Percentiles rank a stretch among this genome's conserved stretches.
Conservation (phyloP, 2,113 vertebrate species). For the Brevimyrus niger region DNA sequence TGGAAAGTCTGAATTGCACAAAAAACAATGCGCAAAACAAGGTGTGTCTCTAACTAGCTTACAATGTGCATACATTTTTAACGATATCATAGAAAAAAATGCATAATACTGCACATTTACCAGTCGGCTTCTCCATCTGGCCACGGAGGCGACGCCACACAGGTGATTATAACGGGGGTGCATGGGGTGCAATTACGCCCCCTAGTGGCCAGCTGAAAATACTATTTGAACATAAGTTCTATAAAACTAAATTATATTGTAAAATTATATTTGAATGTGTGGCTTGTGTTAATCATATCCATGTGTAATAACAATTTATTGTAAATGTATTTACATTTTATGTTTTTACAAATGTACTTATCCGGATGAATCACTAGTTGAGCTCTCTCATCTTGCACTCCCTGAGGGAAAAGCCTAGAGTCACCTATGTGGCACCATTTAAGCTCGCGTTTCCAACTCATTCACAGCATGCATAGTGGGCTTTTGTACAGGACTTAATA, state of each 20-base stretch:
- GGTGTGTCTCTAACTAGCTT: neutral
- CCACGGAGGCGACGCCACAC: neutral
- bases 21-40: neutral
- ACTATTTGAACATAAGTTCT: neutral
- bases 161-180: neutral
- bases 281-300: neutral
- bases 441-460: neutral
- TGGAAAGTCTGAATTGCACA: neutral
- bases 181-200: neutral
- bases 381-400: neutral
- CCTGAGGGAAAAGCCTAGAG: neutral
- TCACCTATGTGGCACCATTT: neutral
- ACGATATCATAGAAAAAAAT: neutral
- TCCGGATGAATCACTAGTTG: neutral
- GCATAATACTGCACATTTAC: neutral
- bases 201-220: neutral
- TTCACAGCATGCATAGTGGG: neutral
- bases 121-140: neutral
- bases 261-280: neutral
- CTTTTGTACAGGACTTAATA: neutral
- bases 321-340: neutral
- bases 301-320: neutral
- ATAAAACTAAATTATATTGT: neutral
- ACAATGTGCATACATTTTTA: neutral
- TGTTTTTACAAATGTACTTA: neutral